A percentile compares a stretch with the other conserved stretches of the same genome.
Conservation (phyloP, 2,888 invertebrate genomes). For the Drosophila greeni region DNA sequence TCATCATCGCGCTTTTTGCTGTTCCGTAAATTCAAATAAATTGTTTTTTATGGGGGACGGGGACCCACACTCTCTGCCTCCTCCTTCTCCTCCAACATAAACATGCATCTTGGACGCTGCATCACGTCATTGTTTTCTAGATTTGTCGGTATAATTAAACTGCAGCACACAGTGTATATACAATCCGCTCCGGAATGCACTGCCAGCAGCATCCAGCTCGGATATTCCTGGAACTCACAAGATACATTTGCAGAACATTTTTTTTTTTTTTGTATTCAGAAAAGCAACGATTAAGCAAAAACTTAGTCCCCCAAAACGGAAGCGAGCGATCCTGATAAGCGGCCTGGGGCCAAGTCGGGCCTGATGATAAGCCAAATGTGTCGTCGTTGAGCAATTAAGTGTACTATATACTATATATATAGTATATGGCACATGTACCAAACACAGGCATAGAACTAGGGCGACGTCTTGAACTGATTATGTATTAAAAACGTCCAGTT, state of each 20-base stretch:
- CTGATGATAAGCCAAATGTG: slow-evolving; percentile 50
- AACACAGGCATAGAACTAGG: slow-evolving; percentile 25
- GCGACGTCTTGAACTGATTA: slow-evolving; percentile 51
- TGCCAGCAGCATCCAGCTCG: slow-evolving; percentile 49
- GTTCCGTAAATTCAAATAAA: slow-evolving; percentile 48
- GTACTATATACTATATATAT: not conserved
- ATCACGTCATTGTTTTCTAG: slow-evolving; percentile 66
- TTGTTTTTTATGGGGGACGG: slow-evolving; percentile 13
- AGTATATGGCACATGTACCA: slow-evolving; percentile 8
- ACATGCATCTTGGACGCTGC: slow-evolving; percentile 49
- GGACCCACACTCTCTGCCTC: slow-evolving; percentile 1
- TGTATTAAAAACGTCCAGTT: slow-evolving; percentile 23
- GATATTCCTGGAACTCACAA: slow-evolving; percentile 58
- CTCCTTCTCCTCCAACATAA: slow-evolving; percentile 23
- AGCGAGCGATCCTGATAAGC: slow-evolving; percentile 58
- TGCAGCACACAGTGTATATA: slow-evolving; percentile 40
- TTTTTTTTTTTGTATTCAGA: slow-evolving; percentile 11
- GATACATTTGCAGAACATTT: slow-evolving; percentile 24
- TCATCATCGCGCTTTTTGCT: slow-evolving; percentile 36
- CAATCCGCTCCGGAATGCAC: slow-evolving; percentile 24
- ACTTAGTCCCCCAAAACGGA: slow-evolving; percentile 60
- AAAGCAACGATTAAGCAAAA: slow-evolving; percentile 62
- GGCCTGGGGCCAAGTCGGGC: slow-evolving; percentile 41
- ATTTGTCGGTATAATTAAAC: slow-evolving; percentile 63
- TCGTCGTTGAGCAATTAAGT: slow-evolving; percentile 48